Conservation (phyloP, 2,113 vertebrate genomes). For the Vidua macroura region DNA sequence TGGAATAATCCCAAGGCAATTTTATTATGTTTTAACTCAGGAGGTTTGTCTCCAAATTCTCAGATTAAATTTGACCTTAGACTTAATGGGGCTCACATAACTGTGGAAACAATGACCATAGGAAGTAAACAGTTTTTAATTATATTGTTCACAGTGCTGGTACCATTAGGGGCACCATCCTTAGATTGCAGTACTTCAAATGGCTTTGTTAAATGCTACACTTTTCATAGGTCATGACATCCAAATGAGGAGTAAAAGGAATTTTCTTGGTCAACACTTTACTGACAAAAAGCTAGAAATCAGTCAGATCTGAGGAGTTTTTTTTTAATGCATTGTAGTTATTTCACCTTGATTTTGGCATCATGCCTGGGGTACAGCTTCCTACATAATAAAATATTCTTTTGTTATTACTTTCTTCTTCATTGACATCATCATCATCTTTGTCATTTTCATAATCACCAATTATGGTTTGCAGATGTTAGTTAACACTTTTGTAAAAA, state of each 20-base stretch:
- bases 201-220: not conserved
- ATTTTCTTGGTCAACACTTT: not conserved
- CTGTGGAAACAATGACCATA: not conserved
- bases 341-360: not conserved
- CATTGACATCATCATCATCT: no score
- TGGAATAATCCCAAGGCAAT: not conserved
- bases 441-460: not conserved
- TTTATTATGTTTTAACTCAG: not conserved
- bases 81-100: not conserved
- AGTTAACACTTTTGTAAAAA: not conserved
- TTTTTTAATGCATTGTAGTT: not conserved
- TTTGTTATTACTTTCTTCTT: not conserved
- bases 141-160: not conserved
- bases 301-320: not conserved
- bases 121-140: not conserved
- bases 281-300: not conserved
- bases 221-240: not conserved
- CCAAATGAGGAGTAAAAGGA: not conserved
- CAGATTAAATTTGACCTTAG: not conserved
- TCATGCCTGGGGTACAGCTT: not conserved
- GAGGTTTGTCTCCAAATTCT: not conserved
- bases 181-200: not conserved
- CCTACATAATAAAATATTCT: not conserved
- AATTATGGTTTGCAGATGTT: not conserved
- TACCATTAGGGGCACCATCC: not conserved